phyloP scores from a whole-genome alignment of 2,888 invertebrate genomes.

The Oegoconia quadripuncta region DNA sequence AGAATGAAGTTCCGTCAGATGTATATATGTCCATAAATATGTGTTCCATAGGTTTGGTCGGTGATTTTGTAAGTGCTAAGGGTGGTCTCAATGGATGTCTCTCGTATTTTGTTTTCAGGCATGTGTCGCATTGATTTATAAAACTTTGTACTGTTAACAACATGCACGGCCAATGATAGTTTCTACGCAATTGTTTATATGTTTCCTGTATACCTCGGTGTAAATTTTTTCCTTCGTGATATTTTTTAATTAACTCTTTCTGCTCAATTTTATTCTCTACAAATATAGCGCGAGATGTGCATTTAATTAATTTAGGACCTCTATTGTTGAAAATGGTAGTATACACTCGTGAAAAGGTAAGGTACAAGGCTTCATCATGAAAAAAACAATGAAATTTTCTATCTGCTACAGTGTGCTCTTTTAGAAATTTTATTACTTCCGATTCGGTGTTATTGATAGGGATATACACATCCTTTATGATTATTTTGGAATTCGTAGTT shows the following conservation, averaged over 20 bases:
- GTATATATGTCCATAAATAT: constrained; percentile 16
- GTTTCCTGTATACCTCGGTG: constrained; percentile 28
- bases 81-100: constrained; percentile 13
- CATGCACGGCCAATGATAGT: constrained; percentile 24
- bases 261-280: constrained; percentile 20
- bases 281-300: constrained; percentile 21
- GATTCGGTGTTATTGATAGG: too few species aligned
- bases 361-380: too few species aligned
- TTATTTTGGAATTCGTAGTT: too few species aligned
- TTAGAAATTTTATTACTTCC: too few species aligned
- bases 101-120: constrained; percentile 18
- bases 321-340: constrained; percentile 24
- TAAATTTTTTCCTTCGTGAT: constrained; percentile 24
- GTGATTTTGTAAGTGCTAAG: constrained; percentile 10
- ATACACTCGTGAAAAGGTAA: too few species aligned
- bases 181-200: constrained; percentile 13
- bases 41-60: constrained; percentile 11
- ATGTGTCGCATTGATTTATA: constrained; percentile 15
- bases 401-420: too few species aligned
- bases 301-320: constrained; percentile 21
- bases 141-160: constrained; percentile 16
- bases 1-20: constrained; percentile 15
- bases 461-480: too few species aligned
- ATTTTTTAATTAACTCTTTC: constrained; percentile 14
- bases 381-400: too few species aligned